phyloP scores from a whole-genome alignment of 1,140 invertebrate genomes.

The Zaprionus ghesquierei region DNA sequence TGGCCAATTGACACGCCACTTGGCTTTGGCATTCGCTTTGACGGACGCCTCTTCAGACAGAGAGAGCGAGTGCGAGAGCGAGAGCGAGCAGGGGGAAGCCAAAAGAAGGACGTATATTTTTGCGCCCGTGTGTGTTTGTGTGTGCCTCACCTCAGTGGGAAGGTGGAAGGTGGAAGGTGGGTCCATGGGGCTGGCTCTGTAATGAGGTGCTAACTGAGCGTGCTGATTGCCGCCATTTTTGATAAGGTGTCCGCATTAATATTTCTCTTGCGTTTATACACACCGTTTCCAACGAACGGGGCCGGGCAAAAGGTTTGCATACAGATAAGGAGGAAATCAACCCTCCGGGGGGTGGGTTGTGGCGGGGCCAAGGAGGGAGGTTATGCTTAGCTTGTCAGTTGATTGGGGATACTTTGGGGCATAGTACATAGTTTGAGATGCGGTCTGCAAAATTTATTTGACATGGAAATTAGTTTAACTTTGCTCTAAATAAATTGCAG shows the following conservation, averaged over 20 bases:
- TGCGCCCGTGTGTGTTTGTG: conserved; percentile 35
- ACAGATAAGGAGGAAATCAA: neutral
- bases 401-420: neutral
- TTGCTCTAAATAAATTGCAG: too few species aligned
- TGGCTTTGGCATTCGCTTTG: conserved; percentile 56
- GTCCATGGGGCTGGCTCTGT: conserved; percentile 3
- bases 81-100: neutral
- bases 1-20: conserved; percentile 80
- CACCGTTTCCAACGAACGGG: conserved; percentile 34
- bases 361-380: too few species aligned
- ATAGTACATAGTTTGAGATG: neutral
- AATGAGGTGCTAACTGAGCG: conserved; percentile 78
- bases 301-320: conserved; percentile 8
- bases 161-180: too few species aligned
- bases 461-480: neutral
- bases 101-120: conserved; percentile 2
- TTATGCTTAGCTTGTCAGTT: neutral
- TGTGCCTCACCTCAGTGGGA: neutral
- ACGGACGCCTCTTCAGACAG: conserved; percentile 1
- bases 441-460: neutral
- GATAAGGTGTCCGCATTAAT: conserved; percentile 75
- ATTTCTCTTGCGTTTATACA: conserved; percentile 60
- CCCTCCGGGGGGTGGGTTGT: neutral
- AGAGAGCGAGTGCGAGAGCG: neutral
- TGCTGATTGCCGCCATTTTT: conserved; percentile 79